Percentiles rank a stretch among this genome's conserved stretches.
Evolutionary conservation across 2,797 vertebrate genomes (phyloP).

Genomic region (Coregonus ussuriensis): DNA sequence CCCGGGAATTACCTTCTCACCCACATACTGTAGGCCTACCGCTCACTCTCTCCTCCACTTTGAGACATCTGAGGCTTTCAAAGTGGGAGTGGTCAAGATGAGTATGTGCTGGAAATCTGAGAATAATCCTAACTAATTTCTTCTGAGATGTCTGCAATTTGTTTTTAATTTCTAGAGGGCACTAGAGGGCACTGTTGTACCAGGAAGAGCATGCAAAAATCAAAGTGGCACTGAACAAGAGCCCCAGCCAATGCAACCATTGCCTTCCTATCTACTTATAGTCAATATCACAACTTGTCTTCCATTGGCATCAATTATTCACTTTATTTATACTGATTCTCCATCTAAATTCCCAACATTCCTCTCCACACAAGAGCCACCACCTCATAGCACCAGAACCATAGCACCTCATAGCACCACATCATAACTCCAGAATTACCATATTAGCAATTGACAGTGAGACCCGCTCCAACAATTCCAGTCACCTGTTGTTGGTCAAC

Average conservation of each 20-base stretch:
- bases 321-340: background rate
- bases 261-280: slow-evolving; percentile 5
- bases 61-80: too few relatives aligned
- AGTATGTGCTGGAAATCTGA: too few relatives aligned
- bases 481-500: slow-evolving; percentile 21
- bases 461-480: background rate
- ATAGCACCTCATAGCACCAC: too few relatives aligned
- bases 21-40: too few relatives aligned
- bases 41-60: too few relatives aligned
- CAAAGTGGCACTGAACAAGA: background rate
- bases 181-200: background rate
- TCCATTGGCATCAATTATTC: background rate
- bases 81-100: too few relatives aligned
- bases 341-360: slow-evolving; percentile 11
- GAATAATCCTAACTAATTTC: background rate
- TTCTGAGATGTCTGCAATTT: background rate
- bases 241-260: background rate
- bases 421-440: fast-evolving
- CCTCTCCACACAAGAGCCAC: slow-evolving; percentile 2
- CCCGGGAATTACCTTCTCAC: too few relatives aligned
- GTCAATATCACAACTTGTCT: slow-evolving; percentile 8
- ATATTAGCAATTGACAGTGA: slow-evolving; percentile 19
- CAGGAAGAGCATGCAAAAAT: too few relatives aligned
- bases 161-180: background rate
- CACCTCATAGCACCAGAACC: slow-evolving; percentile 30